These are phyloP conservation scores for Cladorhizidae sp. DNA, from an alignment of 37 sponge, comb jelly and placozoan genomes.

Conservation along the genomic window DNA sequence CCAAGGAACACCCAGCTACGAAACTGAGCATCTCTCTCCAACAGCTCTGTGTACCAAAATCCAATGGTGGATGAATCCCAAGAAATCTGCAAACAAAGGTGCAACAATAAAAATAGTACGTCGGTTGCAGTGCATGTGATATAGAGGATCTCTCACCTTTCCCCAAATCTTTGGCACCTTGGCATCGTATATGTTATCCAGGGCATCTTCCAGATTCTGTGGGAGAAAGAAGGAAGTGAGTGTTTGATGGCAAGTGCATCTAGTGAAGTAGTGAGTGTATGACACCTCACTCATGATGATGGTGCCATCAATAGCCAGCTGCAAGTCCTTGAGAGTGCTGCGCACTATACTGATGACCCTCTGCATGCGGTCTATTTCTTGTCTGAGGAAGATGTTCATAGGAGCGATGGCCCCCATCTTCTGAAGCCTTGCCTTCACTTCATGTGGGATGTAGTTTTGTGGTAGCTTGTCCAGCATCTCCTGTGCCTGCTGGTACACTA, in stretches of 20 bases:
- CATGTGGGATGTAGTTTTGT: slow-evolving; percentile 91
- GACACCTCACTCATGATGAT: slow-evolving; percentile 98
- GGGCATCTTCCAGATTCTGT: slow-evolving; percentile 87
- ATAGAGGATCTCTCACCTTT: slow-evolving; percentile 57
- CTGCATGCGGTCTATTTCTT: slow-evolving; percentile 99
- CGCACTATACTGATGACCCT: slow-evolving; percentile 92
- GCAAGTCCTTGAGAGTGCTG: slow-evolving; percentile 94
- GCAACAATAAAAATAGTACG: background rate
- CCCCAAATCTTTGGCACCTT: slow-evolving; percentile 90
- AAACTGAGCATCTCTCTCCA: slow-evolving; percentile 96
- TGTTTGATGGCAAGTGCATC: no score
- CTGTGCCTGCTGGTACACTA: slow-evolving; percentile 91
- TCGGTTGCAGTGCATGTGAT: background rate
- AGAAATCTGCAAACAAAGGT: slow-evolving; percentile 69
- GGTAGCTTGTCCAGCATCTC: slow-evolving; percentile 98
- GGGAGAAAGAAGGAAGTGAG: background rate
- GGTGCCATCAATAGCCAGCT: slow-evolving; percentile 99
- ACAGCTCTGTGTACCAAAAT: slow-evolving; percentile 99
- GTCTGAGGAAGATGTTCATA: slow-evolving; percentile 99
- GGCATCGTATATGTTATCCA: slow-evolving; percentile 99
- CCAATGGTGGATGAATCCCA: slow-evolving; percentile 99
- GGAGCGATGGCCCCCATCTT: slow-evolving; percentile 97
- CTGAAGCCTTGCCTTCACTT: slow-evolving; percentile 85
- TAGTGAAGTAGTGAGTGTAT: no score
- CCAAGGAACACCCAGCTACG: slow-evolving; percentile 92